These are phyloP conservation scores for Halcyon chelicuti DNA, from an alignment of 2,797 vertebrate species.

Conservation along the genomic window DNA sequence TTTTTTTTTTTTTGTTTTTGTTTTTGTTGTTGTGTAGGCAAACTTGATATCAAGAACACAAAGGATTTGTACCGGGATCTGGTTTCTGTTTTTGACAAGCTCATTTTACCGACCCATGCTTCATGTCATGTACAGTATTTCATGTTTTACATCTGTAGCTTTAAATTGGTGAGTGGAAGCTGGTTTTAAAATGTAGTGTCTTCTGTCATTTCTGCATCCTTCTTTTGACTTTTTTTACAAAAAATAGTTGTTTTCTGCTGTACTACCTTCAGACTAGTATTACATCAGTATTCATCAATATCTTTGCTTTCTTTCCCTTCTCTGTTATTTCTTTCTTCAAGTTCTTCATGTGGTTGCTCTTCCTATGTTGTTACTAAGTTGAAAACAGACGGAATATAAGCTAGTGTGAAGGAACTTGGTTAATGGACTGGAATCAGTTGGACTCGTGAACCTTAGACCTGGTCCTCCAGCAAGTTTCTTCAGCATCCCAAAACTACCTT, in stretches of 20 bases:
- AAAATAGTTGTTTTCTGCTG: background rate
- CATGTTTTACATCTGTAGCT: slow-evolving; percentile 95
- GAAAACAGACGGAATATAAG: background rate
- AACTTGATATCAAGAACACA: slow-evolving; percentile 81
- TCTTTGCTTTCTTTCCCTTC: background rate
- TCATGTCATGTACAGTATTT: slow-evolving; percentile 91
- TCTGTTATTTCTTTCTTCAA: background rate
- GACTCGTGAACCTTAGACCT: background rate
- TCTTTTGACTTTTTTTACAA: background rate
- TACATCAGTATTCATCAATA: background rate
- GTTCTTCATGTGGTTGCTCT: background rate
- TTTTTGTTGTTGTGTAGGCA: slow-evolving; percentile 80
- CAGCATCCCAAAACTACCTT: background rate
- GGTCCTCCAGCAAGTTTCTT: background rate
- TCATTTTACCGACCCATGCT: slow-evolving; percentile 93
- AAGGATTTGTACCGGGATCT: slow-evolving; percentile 92
- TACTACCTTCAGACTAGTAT: too few relatives aligned
- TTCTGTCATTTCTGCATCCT: background rate
- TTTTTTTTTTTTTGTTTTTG: too few relatives aligned
- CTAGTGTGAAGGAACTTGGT: background rate
- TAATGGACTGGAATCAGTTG: background rate
- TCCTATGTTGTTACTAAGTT: background rate
- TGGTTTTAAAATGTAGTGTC: background rate
- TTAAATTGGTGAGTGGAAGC: slow-evolving; percentile 88
- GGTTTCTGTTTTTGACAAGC: slow-evolving; percentile 90